Evolutionary conservation across 2,113 vertebrate species (phyloP).

Genomic region (Typhlomys cinereus): DNA sequence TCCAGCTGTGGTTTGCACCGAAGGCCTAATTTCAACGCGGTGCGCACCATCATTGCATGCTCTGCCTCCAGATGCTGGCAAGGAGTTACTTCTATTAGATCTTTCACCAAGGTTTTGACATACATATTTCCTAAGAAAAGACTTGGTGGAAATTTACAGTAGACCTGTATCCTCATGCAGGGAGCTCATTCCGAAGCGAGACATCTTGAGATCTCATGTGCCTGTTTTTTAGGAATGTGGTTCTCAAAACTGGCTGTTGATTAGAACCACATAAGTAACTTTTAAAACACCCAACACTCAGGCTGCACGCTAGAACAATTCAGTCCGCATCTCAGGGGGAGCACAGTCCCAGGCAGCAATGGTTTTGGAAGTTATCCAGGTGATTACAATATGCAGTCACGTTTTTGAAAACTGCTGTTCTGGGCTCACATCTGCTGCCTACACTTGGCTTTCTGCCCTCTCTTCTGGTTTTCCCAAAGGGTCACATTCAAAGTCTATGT

Average conservation of each 20-base stretch:
- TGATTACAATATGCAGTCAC: background rate
- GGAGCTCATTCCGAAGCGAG: conserved; percentile 15
- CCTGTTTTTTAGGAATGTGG: background rate
- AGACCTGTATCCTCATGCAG: background rate
- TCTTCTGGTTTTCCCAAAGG: background rate
- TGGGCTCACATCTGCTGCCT: background rate
- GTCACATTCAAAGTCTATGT: background rate
- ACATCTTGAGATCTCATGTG: background rate
- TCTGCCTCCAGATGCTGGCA: conserved; percentile 35
- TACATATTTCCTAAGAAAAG: background rate
- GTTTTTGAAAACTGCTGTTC: background rate
- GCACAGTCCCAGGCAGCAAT: background rate
- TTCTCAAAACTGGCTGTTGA: background rate
- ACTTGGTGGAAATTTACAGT: conserved; percentile 9
- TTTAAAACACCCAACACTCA: conserved; percentile 34
- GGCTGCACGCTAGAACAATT: background rate
- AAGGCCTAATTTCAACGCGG: background rate
- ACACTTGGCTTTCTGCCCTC: background rate
- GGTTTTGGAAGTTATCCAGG: conserved; percentile 11
- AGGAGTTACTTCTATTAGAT: conserved; percentile 44
- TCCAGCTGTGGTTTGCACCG: background rate
- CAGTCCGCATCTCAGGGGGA: background rate
- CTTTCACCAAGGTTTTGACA: background rate
- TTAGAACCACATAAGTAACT: conserved; percentile 17
- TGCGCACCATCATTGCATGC: background rate